These are phyloP conservation scores for Malurus leucopterus DNA, from an alignment of 2,797 vertebrate genomes.

Conservation along the genomic window DNA sequence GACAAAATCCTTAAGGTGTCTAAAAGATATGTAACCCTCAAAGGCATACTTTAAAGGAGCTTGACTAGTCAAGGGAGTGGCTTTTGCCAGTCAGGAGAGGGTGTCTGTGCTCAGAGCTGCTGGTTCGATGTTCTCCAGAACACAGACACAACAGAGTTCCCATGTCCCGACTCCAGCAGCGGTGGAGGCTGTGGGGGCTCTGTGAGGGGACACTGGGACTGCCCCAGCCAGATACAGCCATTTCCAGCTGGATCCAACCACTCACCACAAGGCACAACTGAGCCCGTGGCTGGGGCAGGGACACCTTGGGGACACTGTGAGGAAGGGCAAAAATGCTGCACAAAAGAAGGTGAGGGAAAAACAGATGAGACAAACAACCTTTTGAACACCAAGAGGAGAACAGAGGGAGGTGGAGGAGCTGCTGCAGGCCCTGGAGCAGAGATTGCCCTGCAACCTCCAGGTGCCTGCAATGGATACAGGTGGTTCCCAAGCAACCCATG, in stretches of 20 bases:
- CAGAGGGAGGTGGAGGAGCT: not conserved
- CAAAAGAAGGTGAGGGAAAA: not conserved
- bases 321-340: not conserved
- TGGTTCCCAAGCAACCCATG: not conserved
- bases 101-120: not conserved
- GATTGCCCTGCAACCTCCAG: not conserved
- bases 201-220: accelerated
- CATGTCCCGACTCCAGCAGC: accelerated
- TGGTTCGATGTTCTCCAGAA: not conserved
- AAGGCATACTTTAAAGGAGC: not conserved
- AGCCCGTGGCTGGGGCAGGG: accelerated
- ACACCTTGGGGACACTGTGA: accelerated
- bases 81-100: not conserved
- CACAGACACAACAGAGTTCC: accelerated
- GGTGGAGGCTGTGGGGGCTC: accelerated
- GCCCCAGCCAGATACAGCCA: not conserved
- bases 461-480: accelerated
- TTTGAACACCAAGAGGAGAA: not conserved
- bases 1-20: not conserved
- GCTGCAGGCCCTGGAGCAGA: accelerated
- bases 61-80: not conserved
- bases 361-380: not conserved
- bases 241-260: accelerated
- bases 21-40: not conserved
- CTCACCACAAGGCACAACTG: accelerated